These are phyloP conservation scores for Melitaea cinxia DNA, from an alignment of 1,140 invertebrate species.

Conservation along the genomic window DNA sequence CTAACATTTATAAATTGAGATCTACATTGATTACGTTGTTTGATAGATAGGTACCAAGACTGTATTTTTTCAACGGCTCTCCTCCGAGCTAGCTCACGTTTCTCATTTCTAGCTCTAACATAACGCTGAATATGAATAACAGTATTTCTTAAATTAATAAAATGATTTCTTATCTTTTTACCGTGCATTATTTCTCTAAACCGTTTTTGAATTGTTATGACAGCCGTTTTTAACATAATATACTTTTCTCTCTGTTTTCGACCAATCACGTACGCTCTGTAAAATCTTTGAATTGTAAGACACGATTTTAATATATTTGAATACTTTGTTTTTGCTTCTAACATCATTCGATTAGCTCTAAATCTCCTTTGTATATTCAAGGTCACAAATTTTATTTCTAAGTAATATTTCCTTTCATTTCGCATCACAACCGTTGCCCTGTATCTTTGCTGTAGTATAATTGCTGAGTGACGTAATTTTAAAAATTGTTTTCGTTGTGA, in stretches of 20 bases:
- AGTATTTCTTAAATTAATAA: conserved; percentile 48
- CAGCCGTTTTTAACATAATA: conserved; percentile 46
- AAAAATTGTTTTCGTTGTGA: conserved; percentile 46
- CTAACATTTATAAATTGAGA: conserved; percentile 55
- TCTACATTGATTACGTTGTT: conserved; percentile 54
- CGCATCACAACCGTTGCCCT: conserved; percentile 49
- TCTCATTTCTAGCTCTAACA: conserved; percentile 63
- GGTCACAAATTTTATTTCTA: conserved; percentile 34
- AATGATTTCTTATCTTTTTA: conserved; percentile 55
- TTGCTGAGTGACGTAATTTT: conserved; percentile 35
- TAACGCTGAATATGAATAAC: conserved; percentile 61
- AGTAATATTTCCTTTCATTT: conserved; percentile 43
- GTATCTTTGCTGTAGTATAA: conserved; percentile 48
- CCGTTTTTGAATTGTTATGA: conserved; percentile 54
- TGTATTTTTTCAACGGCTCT: conserved; percentile 73
- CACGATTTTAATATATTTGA: conserved; percentile 43
- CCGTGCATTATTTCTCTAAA: conserved; percentile 57
- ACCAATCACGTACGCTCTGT: conserved; percentile 52
- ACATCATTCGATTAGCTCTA: conserved; percentile 51
- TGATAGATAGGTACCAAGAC: conserved; percentile 67
- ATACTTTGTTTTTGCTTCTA: conserved; percentile 43
- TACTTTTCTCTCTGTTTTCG: conserved; percentile 61
- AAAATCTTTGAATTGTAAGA: conserved; percentile 63
- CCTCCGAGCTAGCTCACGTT: conserved; percentile 31
- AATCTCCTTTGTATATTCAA: conserved; percentile 53